Percentiles rank a stretch among this genome's conserved stretches.
These are phyloP conservation scores for Lasioglossum leucozonium DNA, from an alignment of 2,888 invertebrate species.

Conservation along the genomic window DNA sequence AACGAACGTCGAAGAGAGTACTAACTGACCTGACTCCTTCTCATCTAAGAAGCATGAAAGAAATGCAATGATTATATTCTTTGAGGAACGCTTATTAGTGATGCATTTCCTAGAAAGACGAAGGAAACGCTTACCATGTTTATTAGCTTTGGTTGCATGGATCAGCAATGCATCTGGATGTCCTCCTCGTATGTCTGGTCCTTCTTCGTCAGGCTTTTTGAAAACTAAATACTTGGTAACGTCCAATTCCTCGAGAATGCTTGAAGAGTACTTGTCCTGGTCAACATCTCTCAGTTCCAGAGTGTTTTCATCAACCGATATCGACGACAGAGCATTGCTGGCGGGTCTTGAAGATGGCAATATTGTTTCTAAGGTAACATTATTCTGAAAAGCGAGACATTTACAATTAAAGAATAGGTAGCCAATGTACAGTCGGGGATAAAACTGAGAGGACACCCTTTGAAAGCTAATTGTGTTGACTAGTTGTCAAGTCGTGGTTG, in stretches of 20 bases:
- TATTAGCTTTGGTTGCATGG: slow-evolving; percentile 97
- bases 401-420: background rate
- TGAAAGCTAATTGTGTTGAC: too few species aligned
- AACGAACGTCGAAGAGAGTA: background rate
- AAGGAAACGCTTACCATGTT: slow-evolving; percentile 87
- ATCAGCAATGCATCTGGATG: slow-evolving; percentile 97
- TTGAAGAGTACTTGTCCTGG: slow-evolving; percentile 72
- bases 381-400: slow-evolving; percentile 73
- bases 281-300: slow-evolving; percentile 78
- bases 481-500: too few species aligned
- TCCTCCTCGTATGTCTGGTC: slow-evolving; percentile 96
- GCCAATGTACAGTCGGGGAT: background rate
- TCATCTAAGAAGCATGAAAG: slow-evolving; percentile 80
- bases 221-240: slow-evolving; percentile 92
- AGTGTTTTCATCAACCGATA: slow-evolving; percentile 81
- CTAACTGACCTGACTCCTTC: slow-evolving; percentile 85
- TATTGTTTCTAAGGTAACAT: slow-evolving; percentile 74
- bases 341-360: slow-evolving; percentile 78
- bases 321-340: slow-evolving; percentile 80
- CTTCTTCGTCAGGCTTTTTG: slow-evolving; percentile 93
- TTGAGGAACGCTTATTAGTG: background rate
- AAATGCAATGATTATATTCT: slow-evolving; percentile 34
- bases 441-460: too few species aligned
- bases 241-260: slow-evolving; percentile 91
- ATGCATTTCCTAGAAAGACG: background rate